Base-by-base conservation (phyloP, 2,888 invertebrate species). In the Heliconius ethilla region DNA sequence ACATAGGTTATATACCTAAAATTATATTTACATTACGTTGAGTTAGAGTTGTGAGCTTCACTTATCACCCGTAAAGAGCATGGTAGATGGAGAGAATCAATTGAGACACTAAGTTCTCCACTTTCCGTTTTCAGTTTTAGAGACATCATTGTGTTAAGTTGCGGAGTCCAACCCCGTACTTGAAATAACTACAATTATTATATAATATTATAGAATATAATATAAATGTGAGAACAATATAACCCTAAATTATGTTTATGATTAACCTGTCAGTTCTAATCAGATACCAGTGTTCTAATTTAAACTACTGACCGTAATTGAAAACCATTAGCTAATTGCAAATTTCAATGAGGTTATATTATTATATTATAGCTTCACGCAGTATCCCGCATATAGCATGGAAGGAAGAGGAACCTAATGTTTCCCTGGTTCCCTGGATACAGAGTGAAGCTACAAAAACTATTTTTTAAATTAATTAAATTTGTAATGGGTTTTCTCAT, bases 321-420 rank as follows among this genome's bases (percentile, higher is more conserved):
- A 74, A 74, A 74, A 25, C 40, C 65, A 74, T 74, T 74, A 74
- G 27, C 40, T 65, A 63, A 59, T n/a, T 51, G 51, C 22, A 22
- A 25, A 63, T 74, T 40, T 63, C 74, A 74, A 45, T 51, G 51
- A 51, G 22, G 51, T 51, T 51, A 51, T 51, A 51, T 22, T 22
- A 51, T 51, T 51, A 22, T 51, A 9, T 51, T 22, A 22, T 7
- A 22, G 22, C 22, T 51, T 51, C 45, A 51, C 45, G 45, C 45
- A 9, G 51, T 51, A 51, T 51, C 51, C 18, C 51, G 51, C 51
- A 51, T 22, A 22, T 22, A 18, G 0, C 51, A 51, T 6, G 15
- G 18, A 2, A 18, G 7, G 18, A 3, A 51, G 51, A 51, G 18
- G 51, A 51, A 51, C 18, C 22, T 10, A 62, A 11, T 62, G 25